Percentiles rank a stretch among this genome's conserved stretches.
Conservation (phyloP, 2,888 invertebrate genomes). For the Drosophila helvetica region DNA sequence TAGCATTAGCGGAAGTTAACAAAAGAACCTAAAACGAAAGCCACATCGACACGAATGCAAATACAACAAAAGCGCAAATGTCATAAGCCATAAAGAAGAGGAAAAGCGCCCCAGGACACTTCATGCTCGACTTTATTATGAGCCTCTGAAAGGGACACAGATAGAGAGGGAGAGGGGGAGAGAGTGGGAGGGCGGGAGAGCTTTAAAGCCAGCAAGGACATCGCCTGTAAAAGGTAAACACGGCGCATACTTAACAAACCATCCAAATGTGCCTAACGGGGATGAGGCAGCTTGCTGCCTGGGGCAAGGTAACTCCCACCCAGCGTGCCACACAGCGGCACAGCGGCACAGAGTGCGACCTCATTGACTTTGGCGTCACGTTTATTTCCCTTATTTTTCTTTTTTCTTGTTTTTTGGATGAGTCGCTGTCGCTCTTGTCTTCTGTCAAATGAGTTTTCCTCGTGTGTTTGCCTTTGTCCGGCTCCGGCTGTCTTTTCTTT, state of each 20-base stretch:
- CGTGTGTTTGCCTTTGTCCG: constrained; percentile 48
- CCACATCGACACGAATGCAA: constrained; percentile 53
- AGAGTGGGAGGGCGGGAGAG: constrained; percentile 1
- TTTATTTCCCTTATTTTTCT: constrained; percentile 5
- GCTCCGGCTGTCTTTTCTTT: background rate
- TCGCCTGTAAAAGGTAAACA: constrained; percentile 61
- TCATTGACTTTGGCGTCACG: constrained; percentile 73
- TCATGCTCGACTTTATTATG: constrained; percentile 35
- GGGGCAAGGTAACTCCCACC: background rate
- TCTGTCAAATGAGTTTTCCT: constrained; percentile 48
- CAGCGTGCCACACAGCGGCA: no score
- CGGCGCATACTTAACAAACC: constrained; percentile 54
- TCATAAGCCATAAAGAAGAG: constrained; percentile 37
- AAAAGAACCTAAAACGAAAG: constrained; percentile 43
- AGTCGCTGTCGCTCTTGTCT: constrained; percentile 28
- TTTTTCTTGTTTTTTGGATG: constrained; percentile 35
- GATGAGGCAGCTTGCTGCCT: constrained; percentile 23
- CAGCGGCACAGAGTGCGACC: constrained; percentile 48
- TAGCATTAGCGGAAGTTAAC: constrained; percentile 58
- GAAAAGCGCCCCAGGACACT: constrained; percentile 27
- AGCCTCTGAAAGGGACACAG: background rate
- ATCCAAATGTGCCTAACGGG: constrained; percentile 56
- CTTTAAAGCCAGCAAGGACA: constrained; percentile 63
- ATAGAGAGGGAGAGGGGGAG: background rate
- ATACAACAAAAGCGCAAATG: constrained; percentile 59